A percentile compares a stretch with the other conserved stretches of the same genome.
These are phyloP conservation scores for Nannoperca obscura DNA, from an alignment of 2,797 vertebrate species.

Conservation along the genomic window DNA sequence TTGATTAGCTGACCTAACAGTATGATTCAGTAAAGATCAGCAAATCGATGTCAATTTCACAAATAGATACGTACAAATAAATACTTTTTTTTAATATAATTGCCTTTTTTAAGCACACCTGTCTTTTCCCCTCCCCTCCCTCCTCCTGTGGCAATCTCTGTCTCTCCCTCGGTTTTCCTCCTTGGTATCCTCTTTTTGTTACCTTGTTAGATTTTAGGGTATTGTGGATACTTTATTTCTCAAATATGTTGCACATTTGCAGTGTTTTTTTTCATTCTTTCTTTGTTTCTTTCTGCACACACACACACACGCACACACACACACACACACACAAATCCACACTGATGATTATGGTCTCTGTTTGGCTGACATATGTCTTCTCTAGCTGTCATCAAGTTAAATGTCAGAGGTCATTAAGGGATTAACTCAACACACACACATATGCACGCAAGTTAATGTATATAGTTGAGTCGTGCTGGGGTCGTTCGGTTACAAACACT, in stretches of 20 bases:
- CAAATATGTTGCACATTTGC: neutral
- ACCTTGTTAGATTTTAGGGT: neutral
- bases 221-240: neutral
- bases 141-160: neutral
- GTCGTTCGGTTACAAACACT: neutral
- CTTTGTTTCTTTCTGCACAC: neutral
- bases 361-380: neutral
- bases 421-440: slow-evolving; percentile 9
- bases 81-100: neutral
- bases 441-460: neutral
- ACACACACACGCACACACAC: too few relatives aligned
- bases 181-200: neutral
- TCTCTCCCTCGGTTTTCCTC: too few relatives aligned
- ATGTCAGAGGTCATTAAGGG: slow-evolving; percentile 18
- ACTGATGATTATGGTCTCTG: neutral
- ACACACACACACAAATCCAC: neutral
- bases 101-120: slow-evolving; percentile 30
- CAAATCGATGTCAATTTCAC: neutral
- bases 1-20: neutral
- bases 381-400: slow-evolving; percentile 20
- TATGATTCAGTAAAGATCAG: neutral
- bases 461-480: neutral
- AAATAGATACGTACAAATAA: neutral
- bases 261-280: neutral
- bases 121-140: neutral